phyloP scores from a whole-genome alignment of 2,888 invertebrate species.

The Patella depressa region DNA sequence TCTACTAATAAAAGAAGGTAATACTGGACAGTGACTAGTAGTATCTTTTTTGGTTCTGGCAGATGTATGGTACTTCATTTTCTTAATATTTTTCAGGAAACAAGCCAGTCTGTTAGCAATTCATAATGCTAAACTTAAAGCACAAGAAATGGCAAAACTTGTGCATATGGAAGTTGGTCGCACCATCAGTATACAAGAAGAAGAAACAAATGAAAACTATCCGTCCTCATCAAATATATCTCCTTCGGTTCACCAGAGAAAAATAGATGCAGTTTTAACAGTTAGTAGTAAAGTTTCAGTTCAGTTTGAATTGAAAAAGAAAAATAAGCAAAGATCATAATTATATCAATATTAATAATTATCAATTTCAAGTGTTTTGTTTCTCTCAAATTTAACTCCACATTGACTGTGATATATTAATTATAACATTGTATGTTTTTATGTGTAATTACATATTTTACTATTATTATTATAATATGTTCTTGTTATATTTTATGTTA shows the following conservation, averaged over 20 bases:
- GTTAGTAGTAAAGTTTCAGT: conserved; percentile 60
- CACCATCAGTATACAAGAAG: conserved; percentile 58
- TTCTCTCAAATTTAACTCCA: not conserved
- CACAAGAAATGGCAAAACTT: conserved; percentile 64
- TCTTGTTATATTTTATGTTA: too few species aligned
- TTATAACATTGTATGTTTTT: not conserved
- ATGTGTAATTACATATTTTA: not conserved
- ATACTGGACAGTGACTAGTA: too few species aligned
- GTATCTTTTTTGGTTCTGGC: not conserved
- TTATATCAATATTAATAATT: not conserved
- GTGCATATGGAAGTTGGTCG: conserved; percentile 60
- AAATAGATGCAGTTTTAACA: conserved; percentile 56
- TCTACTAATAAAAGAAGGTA: too few species aligned
- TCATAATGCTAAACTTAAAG: conserved; percentile 66
- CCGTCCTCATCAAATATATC: conserved; percentile 40
- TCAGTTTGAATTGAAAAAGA: conserved; percentile 62
- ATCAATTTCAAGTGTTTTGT: not conserved
- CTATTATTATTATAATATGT: too few species aligned
- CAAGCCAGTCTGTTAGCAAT: conserved; percentile 64
- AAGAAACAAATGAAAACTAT: conserved; percentile 58
- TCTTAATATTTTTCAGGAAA: conserved; percentile 47
- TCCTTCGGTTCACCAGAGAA: conserved; percentile 58
- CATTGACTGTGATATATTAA: not conserved
- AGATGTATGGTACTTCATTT: not conserved
- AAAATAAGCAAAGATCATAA: conserved; percentile 42